These are phyloP conservation scores for Nemapogon koenigi DNA, from an alignment of 2,888 invertebrate species.

Conservation along the genomic window DNA sequence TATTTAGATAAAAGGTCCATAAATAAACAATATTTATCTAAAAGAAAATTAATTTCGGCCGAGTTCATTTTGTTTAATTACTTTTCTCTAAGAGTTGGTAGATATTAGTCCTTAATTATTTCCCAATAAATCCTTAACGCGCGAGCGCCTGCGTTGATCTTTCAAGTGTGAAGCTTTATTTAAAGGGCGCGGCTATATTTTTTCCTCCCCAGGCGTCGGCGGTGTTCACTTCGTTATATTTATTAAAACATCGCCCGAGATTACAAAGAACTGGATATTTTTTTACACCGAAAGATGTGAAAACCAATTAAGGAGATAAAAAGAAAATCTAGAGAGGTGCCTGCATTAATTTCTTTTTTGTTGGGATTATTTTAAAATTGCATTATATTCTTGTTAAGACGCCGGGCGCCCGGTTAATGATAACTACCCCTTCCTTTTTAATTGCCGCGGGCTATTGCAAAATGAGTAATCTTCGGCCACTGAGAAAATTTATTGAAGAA, in stretches of 20 bases:
- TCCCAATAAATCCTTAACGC: conserved; percentile 53
- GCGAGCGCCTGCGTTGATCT: conserved; percentile 50
- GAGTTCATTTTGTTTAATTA: conserved; percentile 38
- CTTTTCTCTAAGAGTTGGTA: conserved; percentile 31
- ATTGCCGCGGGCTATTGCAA: conserved; percentile 61
- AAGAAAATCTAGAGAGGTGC: conserved; percentile 62
- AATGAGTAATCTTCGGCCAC: conserved; percentile 42
- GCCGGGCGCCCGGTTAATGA: conserved; percentile 56
- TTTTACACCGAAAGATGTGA: conserved; percentile 64
- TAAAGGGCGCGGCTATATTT: conserved; percentile 53
- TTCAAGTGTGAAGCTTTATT: conserved; percentile 62
- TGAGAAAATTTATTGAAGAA: neutral
- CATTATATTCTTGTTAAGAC: conserved; percentile 65
- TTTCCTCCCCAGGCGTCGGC: conserved; percentile 34
- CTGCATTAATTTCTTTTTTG: conserved; percentile 65
- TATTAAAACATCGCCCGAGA: conserved; percentile 65
- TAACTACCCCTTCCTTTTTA: conserved; percentile 63
- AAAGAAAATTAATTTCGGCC: conserved; percentile 5
- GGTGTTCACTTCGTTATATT: conserved; percentile 61
- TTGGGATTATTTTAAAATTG: conserved; percentile 65
- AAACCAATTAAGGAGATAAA: conserved; percentile 67
- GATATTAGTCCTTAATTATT: conserved; percentile 45
- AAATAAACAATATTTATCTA: neutral
- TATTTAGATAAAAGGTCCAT: too few species aligned
- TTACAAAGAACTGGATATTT: conserved; percentile 65